phyloP scores from a whole-genome alignment of 1,140 invertebrate species.

The Monomorium pharaonis region DNA sequence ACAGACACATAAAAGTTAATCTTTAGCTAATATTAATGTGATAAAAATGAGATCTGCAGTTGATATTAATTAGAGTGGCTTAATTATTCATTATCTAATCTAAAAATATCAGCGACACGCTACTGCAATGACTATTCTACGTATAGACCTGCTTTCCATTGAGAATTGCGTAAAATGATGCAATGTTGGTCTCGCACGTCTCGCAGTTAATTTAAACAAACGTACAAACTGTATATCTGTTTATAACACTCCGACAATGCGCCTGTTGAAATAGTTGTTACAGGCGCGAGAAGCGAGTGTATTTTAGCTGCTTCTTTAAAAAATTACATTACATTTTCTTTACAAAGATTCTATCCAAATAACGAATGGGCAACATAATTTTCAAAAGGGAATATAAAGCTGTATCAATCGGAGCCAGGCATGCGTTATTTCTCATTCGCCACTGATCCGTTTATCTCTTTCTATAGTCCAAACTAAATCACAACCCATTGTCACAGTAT shows the following conservation, averaged over 20 bases:
- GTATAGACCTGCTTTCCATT: background rate
- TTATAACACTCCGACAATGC: background rate
- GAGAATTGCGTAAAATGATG: constrained; percentile 43
- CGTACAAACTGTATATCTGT: background rate
- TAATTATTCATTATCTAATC: background rate
- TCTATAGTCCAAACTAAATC: background rate
- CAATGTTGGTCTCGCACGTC: constrained; percentile 17
- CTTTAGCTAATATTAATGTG: background rate
- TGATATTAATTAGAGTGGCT: background rate
- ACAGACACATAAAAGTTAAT: too few species aligned
- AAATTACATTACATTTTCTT: constrained; percentile 24
- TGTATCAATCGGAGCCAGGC: background rate
- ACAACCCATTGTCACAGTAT: background rate
- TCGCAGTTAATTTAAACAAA: constrained; percentile 12
- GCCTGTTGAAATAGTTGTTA: background rate
- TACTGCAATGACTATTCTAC: background rate
- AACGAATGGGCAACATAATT: constrained; percentile 24
- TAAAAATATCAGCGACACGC: background rate
- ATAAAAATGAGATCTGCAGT: background rate
- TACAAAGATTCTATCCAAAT: constrained; percentile 11
- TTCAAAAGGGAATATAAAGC: constrained; percentile 18
- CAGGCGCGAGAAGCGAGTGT: background rate
- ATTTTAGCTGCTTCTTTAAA: constrained; percentile 3
- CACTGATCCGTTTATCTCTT: constrained; percentile 11
- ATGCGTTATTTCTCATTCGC: constrained; percentile 13